Base-by-base conservation (phyloP, 2,888 invertebrate species). In the Amphiduros pacificus region DNA sequence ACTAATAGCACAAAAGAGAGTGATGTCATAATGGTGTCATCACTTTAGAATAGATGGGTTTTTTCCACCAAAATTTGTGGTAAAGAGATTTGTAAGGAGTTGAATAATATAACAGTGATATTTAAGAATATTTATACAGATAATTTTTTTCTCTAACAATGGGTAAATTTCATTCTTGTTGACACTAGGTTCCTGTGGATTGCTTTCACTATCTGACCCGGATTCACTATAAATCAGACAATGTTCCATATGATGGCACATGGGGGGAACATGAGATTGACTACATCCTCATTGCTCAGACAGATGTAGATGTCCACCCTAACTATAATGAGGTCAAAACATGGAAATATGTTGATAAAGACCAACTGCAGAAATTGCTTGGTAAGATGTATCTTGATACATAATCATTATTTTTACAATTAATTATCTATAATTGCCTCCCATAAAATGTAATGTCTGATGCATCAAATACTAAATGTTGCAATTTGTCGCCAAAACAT, bases 261-360 rank as follows among this genome's bases (percentile, higher is more conserved):
- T 99, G 93, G 93, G 98, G 97, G 6, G 99, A 99, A 84, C 94
- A 97, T 80, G 99, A 99, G 85, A 91, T 99, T 70, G 98, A 98
- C 84, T 96, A 99, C 83, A 90, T 97, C 59, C 85, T 98, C 5
- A 48, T 66, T 1, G 84, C 93, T 53, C 89, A 91, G 76, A 89
- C 88, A 73, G 91, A 96, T 78, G 87, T 92, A 9, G 87, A 88
- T 36, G 80, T 94, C 2, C 62, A 71, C 0, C 87, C 90, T 54
- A 98, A 98, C 84, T 86, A 88, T 0, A 90, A 94, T 78, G 99
- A 99, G 86, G 91, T 99, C 26, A 91, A 74, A 63, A 74, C 71
- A 64, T 70, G 70, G 24, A 60, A 64, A 59, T 81, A 75, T 67
- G 73, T 81, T 27, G 71, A 61, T 44, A 62, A 69, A 20, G 65